Evolutionary conservation across 2,113 vertebrate genomes (phyloP).

Genomic region (Hylia prasina): DNA sequence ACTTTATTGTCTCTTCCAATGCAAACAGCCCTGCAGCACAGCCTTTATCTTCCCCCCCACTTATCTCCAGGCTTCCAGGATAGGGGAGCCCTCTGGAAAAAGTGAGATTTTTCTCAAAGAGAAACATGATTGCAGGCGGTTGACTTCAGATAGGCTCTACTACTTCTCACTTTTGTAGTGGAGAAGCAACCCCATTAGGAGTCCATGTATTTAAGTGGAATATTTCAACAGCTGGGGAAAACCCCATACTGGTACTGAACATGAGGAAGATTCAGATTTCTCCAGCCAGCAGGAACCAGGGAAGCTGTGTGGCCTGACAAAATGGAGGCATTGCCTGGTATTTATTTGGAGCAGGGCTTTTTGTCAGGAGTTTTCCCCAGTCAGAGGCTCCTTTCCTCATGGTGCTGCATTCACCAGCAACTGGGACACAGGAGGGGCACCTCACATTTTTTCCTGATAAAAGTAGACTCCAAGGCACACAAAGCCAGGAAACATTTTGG

Average conservation of each 20-base stretch:
- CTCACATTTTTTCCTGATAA: neutral
- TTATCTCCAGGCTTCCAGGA: slow-evolving; percentile 65
- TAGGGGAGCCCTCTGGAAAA: slow-evolving; percentile 55
- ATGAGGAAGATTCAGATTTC: neutral
- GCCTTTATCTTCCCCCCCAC: slow-evolving; percentile 33
- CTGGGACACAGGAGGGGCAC: accelerated
- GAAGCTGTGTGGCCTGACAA: neutral
- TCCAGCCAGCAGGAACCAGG: neutral
- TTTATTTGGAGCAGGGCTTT: neutral
- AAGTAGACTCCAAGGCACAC: neutral
- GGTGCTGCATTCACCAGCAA: neutral
- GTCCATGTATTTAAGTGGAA: neutral
- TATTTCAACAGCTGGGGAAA: neutral
- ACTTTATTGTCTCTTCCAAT: slow-evolving; percentile 62
- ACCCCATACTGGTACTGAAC: neutral
- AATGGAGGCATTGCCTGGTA: neutral
- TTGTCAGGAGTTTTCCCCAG: neutral
- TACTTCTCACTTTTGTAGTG: neutral
- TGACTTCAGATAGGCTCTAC: slow-evolving; percentile 29
- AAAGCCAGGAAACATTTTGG: neutral
- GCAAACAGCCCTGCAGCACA: slow-evolving; percentile 30
- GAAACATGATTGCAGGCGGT: neutral
- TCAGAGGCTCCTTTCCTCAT: neutral
- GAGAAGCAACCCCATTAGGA: neutral
- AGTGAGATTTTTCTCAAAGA: slow-evolving; percentile 53